Evolutionary conservation across 23 tunicate genomes (phyloP).

Genomic region (Oikopleura dioica): DNA sequence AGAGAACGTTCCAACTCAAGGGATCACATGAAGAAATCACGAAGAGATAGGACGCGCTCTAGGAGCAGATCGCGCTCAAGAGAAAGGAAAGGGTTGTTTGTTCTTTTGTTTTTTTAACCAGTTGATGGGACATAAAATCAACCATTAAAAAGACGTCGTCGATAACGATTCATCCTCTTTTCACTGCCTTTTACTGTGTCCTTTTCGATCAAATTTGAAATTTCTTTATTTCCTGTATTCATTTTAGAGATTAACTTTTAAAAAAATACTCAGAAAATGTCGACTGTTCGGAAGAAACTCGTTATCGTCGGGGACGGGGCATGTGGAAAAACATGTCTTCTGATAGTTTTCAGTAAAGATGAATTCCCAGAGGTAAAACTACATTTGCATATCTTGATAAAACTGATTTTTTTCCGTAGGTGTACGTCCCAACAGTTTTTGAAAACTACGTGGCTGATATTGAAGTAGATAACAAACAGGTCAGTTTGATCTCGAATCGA

Average conservation of each 20-base stretch:
- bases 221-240: background rate
- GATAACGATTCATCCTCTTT: background rate
- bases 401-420: slow-evolving; percentile 15
- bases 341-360: slow-evolving; percentile 95
- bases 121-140: background rate
- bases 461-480: slow-evolving; percentile 94
- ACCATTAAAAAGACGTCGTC: background rate
- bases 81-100: background rate
- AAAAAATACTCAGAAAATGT: slow-evolving; percentile 19
- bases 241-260: background rate
- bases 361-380: slow-evolving; percentile 65
- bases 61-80: too few relatives aligned
- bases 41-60: too few relatives aligned
- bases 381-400: background rate
- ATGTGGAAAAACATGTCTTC: slow-evolving; percentile 95
- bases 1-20: too few relatives aligned
- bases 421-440: slow-evolving; percentile 99
- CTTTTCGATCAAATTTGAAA: background rate
- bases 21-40: too few relatives aligned
- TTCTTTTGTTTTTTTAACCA: background rate
- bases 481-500: slow-evolving; percentile 11
- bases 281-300: slow-evolving; percentile 83
- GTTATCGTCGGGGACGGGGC: slow-evolving; percentile 99
- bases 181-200: background rate
- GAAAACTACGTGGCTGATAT: slow-evolving; percentile 99